A percentile compares a stretch with the other conserved stretches of the same genome.
phyloP scores from a whole-genome alignment of 2,888 invertebrate genomes.

The Drosophila affinis region DNA sequence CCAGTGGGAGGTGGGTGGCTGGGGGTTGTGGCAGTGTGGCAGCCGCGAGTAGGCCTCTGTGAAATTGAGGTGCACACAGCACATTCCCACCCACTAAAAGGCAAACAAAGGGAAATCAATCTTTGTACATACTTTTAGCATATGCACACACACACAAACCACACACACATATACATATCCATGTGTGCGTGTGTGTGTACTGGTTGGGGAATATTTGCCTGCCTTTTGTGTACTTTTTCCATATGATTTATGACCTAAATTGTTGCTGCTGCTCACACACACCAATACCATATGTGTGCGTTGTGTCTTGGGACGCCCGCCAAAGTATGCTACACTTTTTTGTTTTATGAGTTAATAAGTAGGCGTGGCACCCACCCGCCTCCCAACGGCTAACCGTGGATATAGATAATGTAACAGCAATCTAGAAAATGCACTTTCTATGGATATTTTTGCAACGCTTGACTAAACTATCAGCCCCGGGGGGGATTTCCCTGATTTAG shows the following conservation, averaged over 20 bases:
- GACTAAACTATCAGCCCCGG: constrained; percentile 17
- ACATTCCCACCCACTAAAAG: constrained; percentile 57
- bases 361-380: constrained; percentile 37
- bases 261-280: constrained; percentile 45
- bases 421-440: constrained; percentile 37
- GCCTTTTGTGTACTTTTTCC: constrained; percentile 68
- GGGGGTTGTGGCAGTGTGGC: constrained; percentile 1
- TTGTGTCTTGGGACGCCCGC: constrained; percentile 50
- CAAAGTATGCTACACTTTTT: constrained; percentile 68
- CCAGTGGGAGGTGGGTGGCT: background rate
- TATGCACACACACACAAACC: constrained; percentile 40
- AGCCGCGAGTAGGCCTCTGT: constrained; percentile 40
- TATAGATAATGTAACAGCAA: constrained; percentile 5
- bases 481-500: constrained; percentile 10
- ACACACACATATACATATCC: constrained; percentile 1
- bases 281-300: constrained; percentile 19
- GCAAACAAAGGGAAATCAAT: constrained; percentile 77
- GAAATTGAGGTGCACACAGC: constrained; percentile 58
- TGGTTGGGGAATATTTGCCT: constrained; percentile 73
- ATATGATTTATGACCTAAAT: constrained; percentile 79
- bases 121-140: constrained; percentile 60
- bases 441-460: constrained; percentile 25
- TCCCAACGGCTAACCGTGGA: constrained; percentile 7
- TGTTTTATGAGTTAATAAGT: constrained; percentile 62
- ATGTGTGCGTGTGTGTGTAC: constrained; percentile 4